phyloP scores from a whole-genome alignment of 2,888 invertebrate species.

The Amblyjoppa fuscipennis region DNA sequence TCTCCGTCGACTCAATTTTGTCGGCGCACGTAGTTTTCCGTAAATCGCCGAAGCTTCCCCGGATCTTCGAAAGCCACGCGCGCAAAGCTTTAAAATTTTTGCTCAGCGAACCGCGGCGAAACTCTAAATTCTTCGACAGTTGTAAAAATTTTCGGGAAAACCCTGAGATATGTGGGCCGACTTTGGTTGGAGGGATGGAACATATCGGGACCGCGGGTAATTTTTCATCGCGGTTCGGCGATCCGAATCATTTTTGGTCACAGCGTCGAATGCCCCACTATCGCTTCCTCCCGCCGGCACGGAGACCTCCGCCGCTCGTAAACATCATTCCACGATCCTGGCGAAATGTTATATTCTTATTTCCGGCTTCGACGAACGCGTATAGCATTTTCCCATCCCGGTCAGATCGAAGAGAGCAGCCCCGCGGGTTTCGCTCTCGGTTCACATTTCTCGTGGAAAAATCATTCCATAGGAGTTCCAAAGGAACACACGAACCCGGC shows the following conservation, averaged over 20 bases:
- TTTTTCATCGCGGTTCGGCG: constrained; percentile 63
- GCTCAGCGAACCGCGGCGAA: constrained; percentile 1
- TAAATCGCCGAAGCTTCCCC: not conserved
- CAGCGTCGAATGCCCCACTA: not conserved
- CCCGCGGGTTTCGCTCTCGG: not conserved
- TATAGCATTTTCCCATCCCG: constrained; percentile 40
- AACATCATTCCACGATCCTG: constrained; percentile 72
- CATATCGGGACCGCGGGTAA: constrained; percentile 51
- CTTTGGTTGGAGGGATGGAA: constrained; percentile 18
- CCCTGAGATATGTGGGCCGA: constrained; percentile 15
- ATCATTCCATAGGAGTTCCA: too few species aligned
- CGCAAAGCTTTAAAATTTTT: not conserved
- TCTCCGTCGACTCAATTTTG: not conserved
- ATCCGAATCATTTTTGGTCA: constrained; percentile 59
- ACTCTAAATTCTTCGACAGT: constrained; percentile 2
- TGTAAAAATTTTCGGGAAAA: constrained; percentile 14
- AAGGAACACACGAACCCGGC: too few species aligned
- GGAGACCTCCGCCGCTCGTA: constrained; percentile 67
- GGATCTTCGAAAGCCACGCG: too few species aligned
- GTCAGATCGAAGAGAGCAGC: not conserved
- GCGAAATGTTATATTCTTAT: constrained; percentile 72
- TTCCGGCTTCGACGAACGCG: constrained; percentile 72
- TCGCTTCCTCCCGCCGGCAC: constrained; percentile 64
- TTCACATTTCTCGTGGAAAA: not conserved
- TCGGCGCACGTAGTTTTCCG: not conserved